These are phyloP conservation scores for Pteronura brasiliensis DNA, from an alignment of 2,113 vertebrate species.

Conservation along the genomic window DNA sequence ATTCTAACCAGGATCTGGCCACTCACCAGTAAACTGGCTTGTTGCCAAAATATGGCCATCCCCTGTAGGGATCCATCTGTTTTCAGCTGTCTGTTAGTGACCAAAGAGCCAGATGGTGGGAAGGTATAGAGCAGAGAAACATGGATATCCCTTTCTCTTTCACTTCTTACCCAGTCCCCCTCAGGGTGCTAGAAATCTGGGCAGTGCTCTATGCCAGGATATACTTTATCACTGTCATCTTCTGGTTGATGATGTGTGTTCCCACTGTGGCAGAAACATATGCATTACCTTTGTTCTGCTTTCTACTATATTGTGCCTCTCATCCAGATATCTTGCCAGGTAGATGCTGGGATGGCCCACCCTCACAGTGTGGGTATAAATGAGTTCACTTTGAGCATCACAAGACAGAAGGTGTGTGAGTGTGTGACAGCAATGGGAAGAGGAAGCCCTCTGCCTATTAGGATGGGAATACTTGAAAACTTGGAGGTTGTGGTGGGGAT, in stretches of 20 bases:
- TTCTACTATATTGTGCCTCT: neutral
- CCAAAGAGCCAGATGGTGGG: neutral
- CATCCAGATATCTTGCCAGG: neutral
- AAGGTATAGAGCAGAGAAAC: neutral
- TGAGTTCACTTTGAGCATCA: neutral
- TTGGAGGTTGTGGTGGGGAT: neutral
- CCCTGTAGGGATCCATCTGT: neutral
- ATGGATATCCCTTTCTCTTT: neutral
- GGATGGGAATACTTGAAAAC: neutral
- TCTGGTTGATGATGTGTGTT: neutral
- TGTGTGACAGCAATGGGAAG: rapidly evolving
- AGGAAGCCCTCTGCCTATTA: neutral
- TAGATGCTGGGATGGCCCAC: neutral
- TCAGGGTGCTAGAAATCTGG: neutral
- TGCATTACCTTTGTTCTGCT: neutral
- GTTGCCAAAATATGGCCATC: neutral
- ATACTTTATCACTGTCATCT: neutral
- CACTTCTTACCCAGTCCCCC: neutral
- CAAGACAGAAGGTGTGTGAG: neutral
- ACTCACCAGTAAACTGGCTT: neutral
- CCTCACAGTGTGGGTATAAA: neutral
- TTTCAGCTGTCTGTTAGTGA: neutral
- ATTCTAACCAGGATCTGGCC: neutral
- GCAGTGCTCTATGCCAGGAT: neutral
- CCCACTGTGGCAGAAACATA: neutral